Conservation (phyloP, 2,888 invertebrate species). For the Aleiodes alternator region DNA sequence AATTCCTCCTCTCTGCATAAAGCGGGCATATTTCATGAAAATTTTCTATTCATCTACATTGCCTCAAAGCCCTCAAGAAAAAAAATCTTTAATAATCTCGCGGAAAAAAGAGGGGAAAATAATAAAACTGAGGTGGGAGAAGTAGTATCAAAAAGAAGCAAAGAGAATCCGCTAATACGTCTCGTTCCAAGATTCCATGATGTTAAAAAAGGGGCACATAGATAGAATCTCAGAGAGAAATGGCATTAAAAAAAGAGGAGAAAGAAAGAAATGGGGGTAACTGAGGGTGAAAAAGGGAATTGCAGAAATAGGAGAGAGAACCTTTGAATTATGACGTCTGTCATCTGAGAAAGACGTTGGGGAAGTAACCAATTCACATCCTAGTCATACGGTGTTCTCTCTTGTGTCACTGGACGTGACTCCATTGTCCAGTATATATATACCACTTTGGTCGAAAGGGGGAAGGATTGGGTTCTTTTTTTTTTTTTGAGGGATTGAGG, state of each 20-base stretch:
- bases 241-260: neutral
- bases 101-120: too few relatives aligned
- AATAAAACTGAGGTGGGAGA: neutral
- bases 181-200: neutral
- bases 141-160: slow-evolving; percentile 18
- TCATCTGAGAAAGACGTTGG: slow-evolving; percentile 6
- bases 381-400: slow-evolving; percentile 35
- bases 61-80: neutral
- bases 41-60: slow-evolving; percentile 20
- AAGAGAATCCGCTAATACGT: slow-evolving; percentile 37
- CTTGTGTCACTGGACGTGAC: slow-evolving; percentile 38
- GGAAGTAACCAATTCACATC: slow-evolving; percentile 34
- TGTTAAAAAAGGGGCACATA: neutral
- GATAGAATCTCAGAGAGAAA: too few relatives aligned
- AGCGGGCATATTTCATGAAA: slow-evolving; percentile 2
- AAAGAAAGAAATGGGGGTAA: neutral
- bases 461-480: neutral
- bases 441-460: neutral
- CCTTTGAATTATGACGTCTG: slow-evolving; percentile 31
- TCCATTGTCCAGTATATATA: slow-evolving; percentile 35
- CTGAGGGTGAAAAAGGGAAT: neutral
- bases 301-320: neutral
- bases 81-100: neutral
- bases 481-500: slow-evolving; percentile 6
- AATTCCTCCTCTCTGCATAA: slow-evolving; percentile 3